Evolutionary conservation across 1,140 invertebrate genomes (phyloP), one percentile per base, ranked within the genome.

Genomic region (Anagrus nilaparvatae): DNA sequence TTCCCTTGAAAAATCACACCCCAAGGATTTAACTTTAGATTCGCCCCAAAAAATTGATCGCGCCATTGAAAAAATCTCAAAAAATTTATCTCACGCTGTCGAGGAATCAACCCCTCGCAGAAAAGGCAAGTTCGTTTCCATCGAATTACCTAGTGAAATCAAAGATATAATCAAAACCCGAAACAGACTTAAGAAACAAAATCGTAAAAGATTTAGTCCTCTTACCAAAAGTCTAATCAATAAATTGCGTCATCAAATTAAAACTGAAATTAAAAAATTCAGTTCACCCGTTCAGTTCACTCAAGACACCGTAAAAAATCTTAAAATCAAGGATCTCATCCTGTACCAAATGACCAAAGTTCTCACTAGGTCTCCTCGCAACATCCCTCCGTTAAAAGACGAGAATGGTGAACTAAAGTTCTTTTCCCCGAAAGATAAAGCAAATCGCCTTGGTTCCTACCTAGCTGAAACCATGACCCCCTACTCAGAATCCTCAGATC

Each of bases 301-400:
- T n/a, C n/a, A 43, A 27, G n/a, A 17, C 9, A 29, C 34, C 5
- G 8, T 37, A 5, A 28, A 3, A 17, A 43, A 19, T 14, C 24
- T 43, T 5, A 37, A 43, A 3, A 27, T 43, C 6, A 24, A 35
- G 28, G 42, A 36, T 37, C n/a, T n/a, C n/a, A 43, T 36, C 24
- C 4, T 43, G 2, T 43, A 33, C 23, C 23, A 35, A 37, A 28
- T 44, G 33, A 33, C 35, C 2, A 44, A 44, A 37, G 27, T 21
- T 4, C 18, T 31, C n/a, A 44, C 35, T 3, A 37, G 20, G 23
- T 17, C 17, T 13, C 3, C 3, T 20, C 28, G 19, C 3, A 18
- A 18, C 5, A 24, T 41, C 8, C 30, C 28, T 2, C 28, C 39
- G 3, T 7, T 41, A 23, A 36, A 36, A 36, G 17, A 32, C 13